A percentile compares a stretch with the other conserved stretches of the same genome.
These are phyloP conservation scores for Druon quercuslanigerum DNA, from an alignment of 1,140 invertebrate species.

Conservation along the genomic window DNA sequence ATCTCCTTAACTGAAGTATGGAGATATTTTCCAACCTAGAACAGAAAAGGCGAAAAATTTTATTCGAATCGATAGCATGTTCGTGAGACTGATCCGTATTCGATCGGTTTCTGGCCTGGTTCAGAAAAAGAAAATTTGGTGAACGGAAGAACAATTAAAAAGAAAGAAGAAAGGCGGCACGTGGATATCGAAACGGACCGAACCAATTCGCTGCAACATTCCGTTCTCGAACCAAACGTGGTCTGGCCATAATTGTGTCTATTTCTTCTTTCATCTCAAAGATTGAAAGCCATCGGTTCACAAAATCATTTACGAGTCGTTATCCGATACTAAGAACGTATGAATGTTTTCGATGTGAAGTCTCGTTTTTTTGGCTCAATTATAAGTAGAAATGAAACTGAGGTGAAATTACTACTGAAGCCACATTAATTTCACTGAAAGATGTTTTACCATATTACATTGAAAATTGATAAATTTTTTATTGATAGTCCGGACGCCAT, in stretches of 20 bases:
- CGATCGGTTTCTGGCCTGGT: background rate
- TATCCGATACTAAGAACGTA: slow-evolving; percentile 37
- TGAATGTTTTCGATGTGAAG: slow-evolving; percentile 25
- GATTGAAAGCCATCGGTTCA: slow-evolving; percentile 33
- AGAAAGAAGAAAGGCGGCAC: slow-evolving; percentile 20
- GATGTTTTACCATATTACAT: too few species aligned
- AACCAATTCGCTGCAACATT: slow-evolving; percentile 36
- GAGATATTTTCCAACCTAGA: too few species aligned
- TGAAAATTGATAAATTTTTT: too few species aligned
- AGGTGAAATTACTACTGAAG: too few species aligned
- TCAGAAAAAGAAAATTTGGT: slow-evolving; percentile 22
- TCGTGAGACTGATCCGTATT: too few species aligned
- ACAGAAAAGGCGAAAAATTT: too few species aligned
- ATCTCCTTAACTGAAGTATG: too few species aligned
- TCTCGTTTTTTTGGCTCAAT: background rate
- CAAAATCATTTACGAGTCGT: slow-evolving; percentile 39
- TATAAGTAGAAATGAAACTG: background rate
- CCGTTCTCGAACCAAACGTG: slow-evolving; percentile 30
- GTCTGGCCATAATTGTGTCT: slow-evolving; percentile 9
- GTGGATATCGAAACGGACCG: slow-evolving; percentile 25
- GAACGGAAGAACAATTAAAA: slow-evolving; percentile 20
- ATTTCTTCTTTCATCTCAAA: slow-evolving; percentile 38
- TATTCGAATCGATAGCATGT: too few species aligned
- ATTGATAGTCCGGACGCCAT: too few species aligned
- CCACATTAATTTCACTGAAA: too few species aligned